These are phyloP conservation scores for Drosophila paranaensis DNA, from an alignment of 2,888 invertebrate genomes.

Conservation along the genomic window DNA sequence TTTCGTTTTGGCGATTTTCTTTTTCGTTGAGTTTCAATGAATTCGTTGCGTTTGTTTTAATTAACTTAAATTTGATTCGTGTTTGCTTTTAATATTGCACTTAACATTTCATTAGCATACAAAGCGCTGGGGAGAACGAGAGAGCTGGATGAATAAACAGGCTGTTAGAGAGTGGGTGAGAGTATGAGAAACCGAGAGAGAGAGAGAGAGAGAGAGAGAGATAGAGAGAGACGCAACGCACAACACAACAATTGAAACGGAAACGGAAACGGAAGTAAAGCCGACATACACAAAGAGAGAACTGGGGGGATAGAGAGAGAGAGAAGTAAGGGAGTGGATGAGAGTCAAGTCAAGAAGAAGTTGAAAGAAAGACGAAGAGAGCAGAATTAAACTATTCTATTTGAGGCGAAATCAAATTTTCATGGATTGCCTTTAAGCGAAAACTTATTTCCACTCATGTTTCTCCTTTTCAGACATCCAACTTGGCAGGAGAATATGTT, in stretches of 20 bases:
- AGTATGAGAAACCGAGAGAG: conserved; percentile 6
- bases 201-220: conserved; percentile 2
- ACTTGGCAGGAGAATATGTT: too few species aligned
- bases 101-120: conserved; percentile 35
- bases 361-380: conserved; percentile 1
- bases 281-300: conserved; percentile 9
- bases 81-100: conserved; percentile 38
- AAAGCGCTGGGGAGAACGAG: conserved; percentile 16
- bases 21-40: conserved; percentile 24
- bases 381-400: background rate
- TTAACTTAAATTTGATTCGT: conserved; percentile 30
- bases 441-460: background rate
- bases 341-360: background rate
- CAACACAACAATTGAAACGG: conserved; percentile 14
- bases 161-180: conserved; percentile 3
- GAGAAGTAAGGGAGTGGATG: background rate
- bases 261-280: conserved; percentile 23
- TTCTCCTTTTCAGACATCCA: background rate
- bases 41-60: conserved; percentile 31
- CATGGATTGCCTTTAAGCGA: background rate
- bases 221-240: background rate
- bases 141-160: conserved; percentile 1
- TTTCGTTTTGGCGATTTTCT: conserved; percentile 20
- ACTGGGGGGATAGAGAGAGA: background rate
- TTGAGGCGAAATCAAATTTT: background rate